These are phyloP conservation scores for Azemiops feae DNA, from an alignment of 2,113 vertebrate genomes.

Conservation along the genomic window DNA sequence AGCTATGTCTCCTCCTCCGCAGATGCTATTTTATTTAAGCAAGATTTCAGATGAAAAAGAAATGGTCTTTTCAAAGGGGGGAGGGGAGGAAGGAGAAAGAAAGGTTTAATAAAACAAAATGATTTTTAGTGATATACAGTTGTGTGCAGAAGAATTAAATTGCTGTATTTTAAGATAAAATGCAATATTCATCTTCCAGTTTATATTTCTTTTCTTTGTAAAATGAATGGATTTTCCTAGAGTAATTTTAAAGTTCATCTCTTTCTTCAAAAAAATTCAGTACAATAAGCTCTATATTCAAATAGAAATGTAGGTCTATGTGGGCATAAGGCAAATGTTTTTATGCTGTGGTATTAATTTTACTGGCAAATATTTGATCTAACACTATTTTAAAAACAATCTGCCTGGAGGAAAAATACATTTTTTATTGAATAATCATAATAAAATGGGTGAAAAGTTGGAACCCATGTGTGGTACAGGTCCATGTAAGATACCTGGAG, in stretches of 20 bases:
- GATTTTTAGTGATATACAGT: not conserved
- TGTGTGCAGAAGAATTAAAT: not conserved
- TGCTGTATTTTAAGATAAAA: rapidly evolving
- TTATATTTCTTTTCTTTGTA: not conserved
- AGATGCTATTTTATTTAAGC: slow-evolving; percentile 11
- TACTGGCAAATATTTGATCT: slow-evolving; percentile 5
- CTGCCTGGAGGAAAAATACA: not conserved
- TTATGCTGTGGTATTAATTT: not conserved
- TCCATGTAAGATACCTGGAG: too few relatives aligned
- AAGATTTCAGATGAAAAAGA: slow-evolving; percentile 6
- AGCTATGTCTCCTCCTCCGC: slow-evolving; percentile 12
- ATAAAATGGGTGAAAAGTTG: not conserved
- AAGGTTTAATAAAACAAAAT: slow-evolving; percentile 12
- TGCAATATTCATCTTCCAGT: not conserved
- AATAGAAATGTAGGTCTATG: slow-evolving; percentile 6
- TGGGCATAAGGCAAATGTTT: slow-evolving; percentile 2
- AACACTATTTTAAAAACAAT: not conserved
- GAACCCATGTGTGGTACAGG: too few relatives aligned
- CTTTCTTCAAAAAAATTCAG: not conserved
- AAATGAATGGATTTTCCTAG: not conserved
- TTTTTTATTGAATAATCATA: slow-evolving; percentile 7
- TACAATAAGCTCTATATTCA: not conserved
- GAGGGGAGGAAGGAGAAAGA: not conserved
- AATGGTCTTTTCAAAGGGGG: not conserved
- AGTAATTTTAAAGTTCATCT: not conserved